phyloP scores from a whole-genome alignment of 2,797 vertebrate species.

The Echiichthys vipera region DNA sequence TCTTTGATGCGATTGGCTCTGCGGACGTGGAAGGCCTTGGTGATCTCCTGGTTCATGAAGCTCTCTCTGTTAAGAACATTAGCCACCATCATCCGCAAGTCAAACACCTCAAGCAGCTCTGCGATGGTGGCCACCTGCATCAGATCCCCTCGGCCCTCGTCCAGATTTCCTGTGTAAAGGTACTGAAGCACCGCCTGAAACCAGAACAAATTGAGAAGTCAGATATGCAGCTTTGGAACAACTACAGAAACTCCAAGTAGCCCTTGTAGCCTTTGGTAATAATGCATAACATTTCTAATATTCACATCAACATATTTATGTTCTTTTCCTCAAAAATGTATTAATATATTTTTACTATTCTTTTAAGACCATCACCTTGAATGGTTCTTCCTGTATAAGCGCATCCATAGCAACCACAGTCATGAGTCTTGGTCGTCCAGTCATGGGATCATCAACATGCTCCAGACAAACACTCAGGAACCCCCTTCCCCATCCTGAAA shows the following conservation, averaged over 20 bases:
- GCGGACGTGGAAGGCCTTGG: constrained; percentile 94
- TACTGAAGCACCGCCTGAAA: constrained; percentile 89
- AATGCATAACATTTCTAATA: not conserved
- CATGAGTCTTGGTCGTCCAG: constrained; percentile 84
- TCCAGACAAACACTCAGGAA: constrained; percentile 88
- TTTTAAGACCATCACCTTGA: constrained; percentile 75
- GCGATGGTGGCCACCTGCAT: constrained; percentile 94
- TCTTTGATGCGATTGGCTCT: constrained; percentile 95
- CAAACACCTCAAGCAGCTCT: constrained; percentile 93
- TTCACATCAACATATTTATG: not conserved
- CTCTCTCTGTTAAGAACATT: constrained; percentile 93
- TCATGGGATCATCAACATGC: constrained; percentile 86
- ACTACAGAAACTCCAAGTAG: not conserved
- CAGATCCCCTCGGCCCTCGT: constrained; percentile 86
- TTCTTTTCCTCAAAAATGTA: not conserved
- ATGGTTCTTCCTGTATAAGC: constrained; percentile 87
- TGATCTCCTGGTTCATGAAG: constrained; percentile 97
- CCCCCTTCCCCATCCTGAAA: constrained; percentile 89
- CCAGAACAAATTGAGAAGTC: constrained; percentile 11
- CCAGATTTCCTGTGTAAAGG: constrained; percentile 90
- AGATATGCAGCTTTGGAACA: not conserved
- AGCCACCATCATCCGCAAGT: constrained; percentile 96
- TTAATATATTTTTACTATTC: not conserved
- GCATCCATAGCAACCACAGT: constrained; percentile 89
- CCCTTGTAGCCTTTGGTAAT: not conserved